Conservation (phyloP, 2,797 vertebrate species). For the Aeoliscus strigatus region DNA sequence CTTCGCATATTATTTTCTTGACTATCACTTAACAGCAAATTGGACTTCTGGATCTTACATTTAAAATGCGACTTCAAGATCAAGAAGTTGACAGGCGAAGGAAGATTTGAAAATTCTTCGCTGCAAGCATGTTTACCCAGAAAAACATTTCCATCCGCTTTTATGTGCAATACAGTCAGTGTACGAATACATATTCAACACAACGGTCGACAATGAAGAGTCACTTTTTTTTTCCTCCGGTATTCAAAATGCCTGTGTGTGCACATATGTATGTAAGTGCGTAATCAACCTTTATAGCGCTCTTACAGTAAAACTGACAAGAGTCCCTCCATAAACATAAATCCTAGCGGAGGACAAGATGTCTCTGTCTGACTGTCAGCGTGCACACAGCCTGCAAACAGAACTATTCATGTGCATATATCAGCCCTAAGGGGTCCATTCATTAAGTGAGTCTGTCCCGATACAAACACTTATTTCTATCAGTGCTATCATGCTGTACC, state of each 20-base stretch:
- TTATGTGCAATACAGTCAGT: too few relatives aligned
- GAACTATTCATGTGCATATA: slow-evolving; percentile 60
- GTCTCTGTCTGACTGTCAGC: too few relatives aligned
- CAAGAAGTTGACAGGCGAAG: slow-evolving; percentile 22
- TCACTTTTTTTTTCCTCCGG: too few relatives aligned
- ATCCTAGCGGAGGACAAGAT: too few relatives aligned
- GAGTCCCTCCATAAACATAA: too few relatives aligned
- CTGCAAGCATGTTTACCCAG: slow-evolving; percentile 3
- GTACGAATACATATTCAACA: too few relatives aligned
- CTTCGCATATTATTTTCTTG: slow-evolving; percentile 10
- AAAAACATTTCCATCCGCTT: too few relatives aligned
- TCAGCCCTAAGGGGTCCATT: slow-evolving; percentile 56
- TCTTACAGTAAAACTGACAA: slow-evolving; percentile 12
- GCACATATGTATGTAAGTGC: too few relatives aligned
- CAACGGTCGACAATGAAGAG: too few relatives aligned
- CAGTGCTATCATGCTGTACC: slow-evolving; percentile 44
- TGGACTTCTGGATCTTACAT: slow-evolving; percentile 31
- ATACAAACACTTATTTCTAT: slow-evolving; percentile 48
- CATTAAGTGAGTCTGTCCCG: slow-evolving; percentile 43
- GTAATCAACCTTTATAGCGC: not conserved
- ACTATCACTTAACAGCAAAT: slow-evolving; percentile 23
- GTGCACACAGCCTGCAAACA: too few relatives aligned
- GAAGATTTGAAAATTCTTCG: slow-evolving; percentile 1
- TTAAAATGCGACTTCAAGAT: slow-evolving; percentile 32
- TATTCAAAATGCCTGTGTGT: too few relatives aligned